These are phyloP conservation scores for Brachionus calyciflorus DNA, from an alignment of 1,140 invertebrate genomes.

Conservation along the genomic window DNA sequence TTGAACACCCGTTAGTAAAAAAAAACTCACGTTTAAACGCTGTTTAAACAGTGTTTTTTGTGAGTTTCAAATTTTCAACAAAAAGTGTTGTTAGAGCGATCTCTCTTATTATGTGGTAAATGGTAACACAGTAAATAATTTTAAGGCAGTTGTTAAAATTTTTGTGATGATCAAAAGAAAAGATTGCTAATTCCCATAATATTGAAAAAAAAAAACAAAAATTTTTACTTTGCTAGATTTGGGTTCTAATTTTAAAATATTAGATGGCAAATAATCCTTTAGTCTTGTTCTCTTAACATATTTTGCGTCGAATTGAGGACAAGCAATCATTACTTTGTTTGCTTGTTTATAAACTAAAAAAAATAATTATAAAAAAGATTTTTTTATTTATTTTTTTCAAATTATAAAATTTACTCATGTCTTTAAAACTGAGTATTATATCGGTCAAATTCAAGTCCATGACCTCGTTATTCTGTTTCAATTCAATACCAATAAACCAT, in stretches of 20 bases:
- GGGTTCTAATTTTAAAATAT: slow-evolving; percentile 17
- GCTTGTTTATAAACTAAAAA: slow-evolving; percentile 44
- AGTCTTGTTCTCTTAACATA: slow-evolving; percentile 33
- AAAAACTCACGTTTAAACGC: too few species aligned
- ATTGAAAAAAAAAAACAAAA: not conserved
- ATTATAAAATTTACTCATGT: slow-evolving; percentile 25
- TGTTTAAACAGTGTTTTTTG: too few species aligned
- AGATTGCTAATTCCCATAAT: too few species aligned
- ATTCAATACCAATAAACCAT: slow-evolving; percentile 44
- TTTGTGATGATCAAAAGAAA: too few species aligned
- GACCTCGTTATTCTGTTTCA: slow-evolving; percentile 37
- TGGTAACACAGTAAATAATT: too few species aligned
- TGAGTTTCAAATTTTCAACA: too few species aligned
- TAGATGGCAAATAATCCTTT: slow-evolving; percentile 38
- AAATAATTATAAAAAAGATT: not conserved
- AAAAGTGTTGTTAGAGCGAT: too few species aligned
- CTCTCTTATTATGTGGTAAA: too few species aligned
- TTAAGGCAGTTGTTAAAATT: too few species aligned
- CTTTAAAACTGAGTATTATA: slow-evolving; percentile 37
- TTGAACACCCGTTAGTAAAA: too few species aligned
- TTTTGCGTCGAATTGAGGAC: slow-evolving; percentile 30
- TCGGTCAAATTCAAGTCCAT: slow-evolving; percentile 43
- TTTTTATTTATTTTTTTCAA: not conserved
- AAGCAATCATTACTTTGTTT: slow-evolving; percentile 21
- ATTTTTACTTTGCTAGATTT: slow-evolving; percentile 12